Evolutionary conservation across 2,113 vertebrate genomes (phyloP), one percentile per base, ranked within the genome.

Genomic region (Malurus alboscapulatus): DNA sequence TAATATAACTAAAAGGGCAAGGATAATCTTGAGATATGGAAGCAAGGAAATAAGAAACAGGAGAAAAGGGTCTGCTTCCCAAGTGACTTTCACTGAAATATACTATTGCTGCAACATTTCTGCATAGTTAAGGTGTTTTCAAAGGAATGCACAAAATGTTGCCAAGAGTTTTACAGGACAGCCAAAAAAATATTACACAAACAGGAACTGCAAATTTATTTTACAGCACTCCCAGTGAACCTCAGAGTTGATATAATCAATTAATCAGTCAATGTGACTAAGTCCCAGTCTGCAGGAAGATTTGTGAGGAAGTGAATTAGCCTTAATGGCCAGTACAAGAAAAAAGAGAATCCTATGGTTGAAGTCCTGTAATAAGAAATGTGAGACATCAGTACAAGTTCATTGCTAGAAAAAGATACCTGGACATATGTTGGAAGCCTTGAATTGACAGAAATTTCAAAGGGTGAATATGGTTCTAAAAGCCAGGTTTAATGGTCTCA

Each of bases 401-500:
- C 87, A 55, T 44, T 77, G 4, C 13, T 78, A 58, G 26, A 78
- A 77, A 30, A 59, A 48, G 8, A 19, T 42, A 63, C 2, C 26
- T 55, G 32, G 44, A 48, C 7, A n/a, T 22, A 61, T 4, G 3
- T 2, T 34, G 36, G 48, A 84, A 59, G 16, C 40, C 27, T 79
- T 53, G 27, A 24, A 8, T 6, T 51, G 12, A 42, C 14, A 59
- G 5, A 30, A 57, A 62, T 30, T 65, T 93, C 34, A 47, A 48
- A 42, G 6, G 2, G 12, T 67, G 6, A 17, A 34, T 22, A 20
- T 17, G 8, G 18, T 77, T 68, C 47, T 73, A 57, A 77, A 54
- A 34, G 34, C 5, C 0, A 0, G 7, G 6, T 72, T 34, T 1
- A 5, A 65, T 22, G 66, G 58, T 12, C 14, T 55, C 21, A 51